Evolutionary conservation across 2,113 vertebrate genomes (phyloP), one percentile per base, ranked within the genome.

Genomic region (Paramormyrops kingsleyae): DNA sequence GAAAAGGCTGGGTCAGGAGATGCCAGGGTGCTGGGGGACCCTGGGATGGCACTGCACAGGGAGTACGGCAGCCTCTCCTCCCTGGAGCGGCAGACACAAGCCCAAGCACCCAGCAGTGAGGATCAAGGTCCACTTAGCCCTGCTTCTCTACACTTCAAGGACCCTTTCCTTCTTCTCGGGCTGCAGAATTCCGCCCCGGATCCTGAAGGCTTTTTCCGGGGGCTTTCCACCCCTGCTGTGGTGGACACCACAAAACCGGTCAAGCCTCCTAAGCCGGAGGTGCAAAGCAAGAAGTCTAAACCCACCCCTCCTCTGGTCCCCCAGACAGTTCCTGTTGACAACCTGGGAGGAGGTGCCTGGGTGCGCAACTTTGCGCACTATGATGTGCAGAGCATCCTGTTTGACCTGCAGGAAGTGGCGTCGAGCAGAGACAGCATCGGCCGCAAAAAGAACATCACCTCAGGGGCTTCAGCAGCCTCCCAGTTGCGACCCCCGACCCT

Each of bases 361-460:
- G 96, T 97, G 77, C 96, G 96, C 90, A 96, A 97, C 94, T 96
- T 98, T 91, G 98, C 97, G 90, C 98, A 98, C 94, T 97, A 98
- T 1, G 98, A 98, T 0, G 96, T 98, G 24, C 98, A 98, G 93
- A 98, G 98, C 92, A 96, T 98, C 92, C 94, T 98, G 77, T 98
- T 98, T 4, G 97, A 98, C 91, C 95, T 96, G 24, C 93, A 92
- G 0, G 96, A 95, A 90, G 96, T 92, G 0, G 96, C 95, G 47
- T 95, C 94, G 35, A 96, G 95, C 91, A 96, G 97, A 80, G 95
- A 92, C 93, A 96, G 95, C 91, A 96, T 92, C 3, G 95, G 95
- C 42, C 95, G 92, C 21, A 95, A 83, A 94, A 97, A 94, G 93
- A 97, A 98, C 77, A 94, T 97, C 88, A 94, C 94, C 89, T 95